Percentiles rank a stretch among this genome's conserved stretches.
phyloP scores from a whole-genome alignment of 1,140 invertebrate species.

The Tyrophagus putrescentiae region DNA sequence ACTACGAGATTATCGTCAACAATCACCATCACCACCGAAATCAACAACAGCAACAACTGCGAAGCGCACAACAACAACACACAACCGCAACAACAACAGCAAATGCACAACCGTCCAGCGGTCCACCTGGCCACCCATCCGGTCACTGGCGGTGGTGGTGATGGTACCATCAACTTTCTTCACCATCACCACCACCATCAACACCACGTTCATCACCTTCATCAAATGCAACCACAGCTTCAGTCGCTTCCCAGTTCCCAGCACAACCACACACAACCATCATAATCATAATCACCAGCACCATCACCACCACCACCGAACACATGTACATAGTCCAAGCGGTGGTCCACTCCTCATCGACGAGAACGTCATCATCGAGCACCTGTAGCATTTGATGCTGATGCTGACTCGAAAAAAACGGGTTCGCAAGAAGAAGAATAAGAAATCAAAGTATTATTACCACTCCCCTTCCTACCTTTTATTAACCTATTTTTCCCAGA shows the following conservation, averaged over 20 bases:
- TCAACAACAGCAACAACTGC: slow-evolving; percentile 11
- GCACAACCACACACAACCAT: too few relatives aligned
- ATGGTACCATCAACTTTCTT: neutral
- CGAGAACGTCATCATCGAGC: slow-evolving; percentile 13
- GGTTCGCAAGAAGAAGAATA: too few relatives aligned
- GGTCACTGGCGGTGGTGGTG: too few relatives aligned
- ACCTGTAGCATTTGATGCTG: too few relatives aligned
- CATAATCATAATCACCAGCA: neutral
- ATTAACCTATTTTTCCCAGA: too few relatives aligned
- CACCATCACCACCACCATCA: neutral
- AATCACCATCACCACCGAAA: neutral
- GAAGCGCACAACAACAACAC: neutral
- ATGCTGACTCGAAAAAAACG: too few relatives aligned
- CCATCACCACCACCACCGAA: neutral
- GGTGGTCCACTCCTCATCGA: neutral
- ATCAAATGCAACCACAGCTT: neutral
- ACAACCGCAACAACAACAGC: neutral
- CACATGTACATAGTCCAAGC: neutral
- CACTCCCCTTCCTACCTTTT: too few relatives aligned
- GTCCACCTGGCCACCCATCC: too few relatives aligned
- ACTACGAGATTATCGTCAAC: slow-evolving; percentile 7
- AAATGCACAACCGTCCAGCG: neutral
- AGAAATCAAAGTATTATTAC: too few relatives aligned
- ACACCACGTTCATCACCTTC: too few relatives aligned
- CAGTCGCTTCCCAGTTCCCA: too few relatives aligned